Evolutionary conservation across 2,113 vertebrate species (phyloP).

Genomic region (Hiodon tergisus): DNA sequence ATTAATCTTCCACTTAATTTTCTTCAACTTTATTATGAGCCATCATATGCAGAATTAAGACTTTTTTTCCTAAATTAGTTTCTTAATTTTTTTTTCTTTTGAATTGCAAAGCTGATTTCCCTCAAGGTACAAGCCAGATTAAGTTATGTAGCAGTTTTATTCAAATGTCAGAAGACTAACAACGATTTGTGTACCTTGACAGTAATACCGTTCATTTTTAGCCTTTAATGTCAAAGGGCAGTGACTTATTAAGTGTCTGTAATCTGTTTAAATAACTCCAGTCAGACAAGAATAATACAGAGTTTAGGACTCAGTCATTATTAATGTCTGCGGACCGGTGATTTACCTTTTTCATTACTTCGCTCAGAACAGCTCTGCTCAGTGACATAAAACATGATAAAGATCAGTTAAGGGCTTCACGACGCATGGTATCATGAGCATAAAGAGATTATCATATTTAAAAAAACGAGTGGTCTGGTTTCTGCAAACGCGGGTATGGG

Average conservation of each 20-base stretch:
- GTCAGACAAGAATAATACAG: conserved; percentile 34
- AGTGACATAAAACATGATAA: conserved; percentile 43
- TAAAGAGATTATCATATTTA: conserved; percentile 40
- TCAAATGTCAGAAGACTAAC: conserved; percentile 31
- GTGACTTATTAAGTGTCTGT: conserved; percentile 33
- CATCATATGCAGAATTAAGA: conserved; percentile 39
- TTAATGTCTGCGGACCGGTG: conserved; percentile 43
- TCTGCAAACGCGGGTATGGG: conserved; percentile 50
- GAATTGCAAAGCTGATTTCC: conserved; percentile 28
- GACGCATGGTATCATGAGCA: conserved; percentile 43
- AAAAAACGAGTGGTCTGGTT: conserved; percentile 26
- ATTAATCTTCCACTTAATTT: conserved; percentile 35
- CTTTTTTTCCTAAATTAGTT: conserved; percentile 29
- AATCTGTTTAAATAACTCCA: conserved; percentile 41
- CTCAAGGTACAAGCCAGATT: conserved; percentile 26
- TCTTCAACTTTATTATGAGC: conserved; percentile 38
- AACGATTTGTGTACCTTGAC: conserved; percentile 29
- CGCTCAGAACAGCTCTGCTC: conserved; percentile 41
- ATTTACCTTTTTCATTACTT: conserved; percentile 50
- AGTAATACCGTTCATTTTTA: conserved; percentile 38
- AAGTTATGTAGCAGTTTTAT: conserved; percentile 19
- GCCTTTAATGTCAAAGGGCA: conserved; percentile 37
- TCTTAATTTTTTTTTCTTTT: conserved; percentile 43
- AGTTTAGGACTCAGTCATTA: conserved; percentile 43
- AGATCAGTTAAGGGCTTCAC: conserved; percentile 42